These are phyloP conservation scores for Pavo muticus DNA, from an alignment of 2,113 vertebrate species.

Conservation along the genomic window DNA sequence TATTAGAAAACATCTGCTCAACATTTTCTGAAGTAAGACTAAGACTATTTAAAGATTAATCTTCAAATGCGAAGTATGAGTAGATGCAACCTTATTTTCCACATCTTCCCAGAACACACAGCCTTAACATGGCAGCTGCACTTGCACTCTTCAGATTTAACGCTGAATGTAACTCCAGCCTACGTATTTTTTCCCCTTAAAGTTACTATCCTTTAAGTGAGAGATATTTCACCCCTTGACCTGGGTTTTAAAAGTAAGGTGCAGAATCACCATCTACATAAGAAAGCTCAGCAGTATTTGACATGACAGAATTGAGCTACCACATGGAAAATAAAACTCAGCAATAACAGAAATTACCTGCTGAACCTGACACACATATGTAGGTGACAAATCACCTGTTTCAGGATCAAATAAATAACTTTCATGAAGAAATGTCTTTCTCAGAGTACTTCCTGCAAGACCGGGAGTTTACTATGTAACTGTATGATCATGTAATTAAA, in stretches of 20 bases:
- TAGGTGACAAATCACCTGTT: constrained; percentile 64
- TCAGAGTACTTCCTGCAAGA: neutral
- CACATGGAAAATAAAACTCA: constrained; percentile 75
- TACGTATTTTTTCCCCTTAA: neutral
- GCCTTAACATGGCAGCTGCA: neutral
- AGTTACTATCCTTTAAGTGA: neutral
- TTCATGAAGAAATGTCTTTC: constrained; percentile 17
- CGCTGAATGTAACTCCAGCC: neutral
- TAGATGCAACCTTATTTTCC: neutral
- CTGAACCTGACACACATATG: constrained; percentile 57
- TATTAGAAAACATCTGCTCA: neutral
- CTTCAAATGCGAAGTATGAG: neutral
- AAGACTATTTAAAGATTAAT: neutral
- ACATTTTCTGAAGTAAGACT: neutral
- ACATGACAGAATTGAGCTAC: constrained; percentile 72
- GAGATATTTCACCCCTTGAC: neutral
- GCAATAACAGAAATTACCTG: constrained; percentile 69
- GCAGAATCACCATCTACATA: neutral
- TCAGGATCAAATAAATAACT: constrained; percentile 22
- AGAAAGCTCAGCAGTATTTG: constrained; percentile 17
- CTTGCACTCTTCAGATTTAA: neutral
- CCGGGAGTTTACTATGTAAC: neutral
- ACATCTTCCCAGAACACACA: neutral
- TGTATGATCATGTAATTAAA: neutral
- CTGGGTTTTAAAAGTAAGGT: neutral